Percentiles rank a stretch among this genome's conserved stretches.
These are phyloP conservation scores for Okamejei kenojei DNA, from an alignment of 2,797 vertebrate genomes.

Conservation along the genomic window DNA sequence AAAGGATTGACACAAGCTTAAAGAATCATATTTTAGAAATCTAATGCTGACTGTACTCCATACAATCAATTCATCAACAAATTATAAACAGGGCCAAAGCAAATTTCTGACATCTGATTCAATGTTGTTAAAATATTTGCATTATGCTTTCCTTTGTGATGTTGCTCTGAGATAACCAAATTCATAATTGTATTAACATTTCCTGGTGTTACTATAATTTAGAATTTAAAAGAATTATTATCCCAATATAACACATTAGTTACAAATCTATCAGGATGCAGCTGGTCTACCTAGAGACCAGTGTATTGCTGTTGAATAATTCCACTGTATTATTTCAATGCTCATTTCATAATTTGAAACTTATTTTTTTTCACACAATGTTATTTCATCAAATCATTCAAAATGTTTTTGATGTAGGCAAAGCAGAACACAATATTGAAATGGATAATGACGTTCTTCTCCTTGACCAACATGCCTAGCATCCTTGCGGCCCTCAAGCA, in stretches of 20 bases:
- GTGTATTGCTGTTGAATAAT: neutral
- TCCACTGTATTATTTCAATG: neutral
- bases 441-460: neutral
- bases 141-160: neutral
- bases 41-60: neutral
- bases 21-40: neutral
- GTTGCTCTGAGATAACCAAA: neutral
- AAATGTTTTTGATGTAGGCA: neutral
- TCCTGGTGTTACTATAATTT: neutral
- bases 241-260: neutral
- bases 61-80: neutral
- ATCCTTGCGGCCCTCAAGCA: too few species aligned
- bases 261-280: neutral
- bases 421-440: neutral
- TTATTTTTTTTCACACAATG: neutral
- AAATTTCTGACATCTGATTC: neutral
- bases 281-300: neutral
- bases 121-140: neutral
- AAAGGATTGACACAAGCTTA: slow-evolving; percentile 17
- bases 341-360: neutral
- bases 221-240: neutral
- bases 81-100: neutral
- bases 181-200: neutral
- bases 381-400: neutral
- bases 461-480: neutral